Conservation (phyloP, 2,888 invertebrate genomes). For the Unio delphinus region DNA sequence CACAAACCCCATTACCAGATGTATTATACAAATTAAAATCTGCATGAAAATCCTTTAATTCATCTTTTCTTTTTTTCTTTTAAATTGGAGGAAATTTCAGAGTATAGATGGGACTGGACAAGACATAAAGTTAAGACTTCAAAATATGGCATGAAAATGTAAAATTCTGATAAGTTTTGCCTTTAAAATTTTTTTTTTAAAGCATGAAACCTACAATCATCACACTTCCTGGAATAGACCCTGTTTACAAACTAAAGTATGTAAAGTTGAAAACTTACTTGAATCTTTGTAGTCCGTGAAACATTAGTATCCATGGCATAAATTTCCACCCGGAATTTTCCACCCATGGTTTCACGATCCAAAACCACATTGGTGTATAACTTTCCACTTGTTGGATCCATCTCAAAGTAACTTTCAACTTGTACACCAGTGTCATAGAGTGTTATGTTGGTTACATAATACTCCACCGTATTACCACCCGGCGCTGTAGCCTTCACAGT, state of each 20-base stretch:
- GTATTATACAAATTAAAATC: no score
- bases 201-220: not conserved
- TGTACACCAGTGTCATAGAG: constrained; percentile 74
- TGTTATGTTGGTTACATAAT: constrained; percentile 84
- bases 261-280: constrained; percentile 49
- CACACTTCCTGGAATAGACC: not conserved
- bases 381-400: constrained; percentile 52
- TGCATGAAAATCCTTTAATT: no score
- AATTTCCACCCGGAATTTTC: constrained; percentile 55
- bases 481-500: constrained; percentile 76
- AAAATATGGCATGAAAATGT: not conserved
- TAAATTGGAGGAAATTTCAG: no score
- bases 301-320: constrained; percentile 56
- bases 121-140: not conserved
- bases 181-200: not conserved
- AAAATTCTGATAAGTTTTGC: not conserved
- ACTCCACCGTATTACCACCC: constrained; percentile 78
- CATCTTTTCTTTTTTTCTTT: no score
- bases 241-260: not conserved
- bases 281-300: constrained; percentile 54
- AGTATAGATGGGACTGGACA: not conserved
- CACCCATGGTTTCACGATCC: constrained; percentile 58
- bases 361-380: constrained; percentile 46
- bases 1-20: no score
- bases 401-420: constrained; percentile 50